These are phyloP conservation scores for Leptodactylus fallax DNA, from an alignment of 2,797 vertebrate species.

Conservation along the genomic window DNA sequence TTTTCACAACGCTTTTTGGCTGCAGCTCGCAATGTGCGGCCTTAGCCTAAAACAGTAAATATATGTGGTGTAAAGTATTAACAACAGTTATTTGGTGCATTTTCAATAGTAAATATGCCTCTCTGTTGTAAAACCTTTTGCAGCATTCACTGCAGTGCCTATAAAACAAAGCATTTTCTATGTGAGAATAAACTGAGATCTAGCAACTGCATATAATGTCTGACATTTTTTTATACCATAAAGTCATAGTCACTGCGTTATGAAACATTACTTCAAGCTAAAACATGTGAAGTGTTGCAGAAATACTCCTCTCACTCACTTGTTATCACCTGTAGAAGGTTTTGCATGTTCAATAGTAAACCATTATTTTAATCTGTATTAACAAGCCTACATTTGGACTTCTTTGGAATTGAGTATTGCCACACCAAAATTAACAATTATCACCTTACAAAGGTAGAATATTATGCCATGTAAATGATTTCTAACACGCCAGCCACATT, in stretches of 20 bases:
- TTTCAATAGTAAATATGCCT: no score
- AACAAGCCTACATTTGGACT: background rate
- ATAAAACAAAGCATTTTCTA: no score
- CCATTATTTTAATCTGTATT: background rate
- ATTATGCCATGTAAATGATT: background rate
- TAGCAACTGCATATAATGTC: no score
- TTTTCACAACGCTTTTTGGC: no score
- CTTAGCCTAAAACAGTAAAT: no score
- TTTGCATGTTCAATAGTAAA: background rate
- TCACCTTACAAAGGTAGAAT: background rate
- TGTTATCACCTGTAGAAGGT: slow-evolving; percentile 9
- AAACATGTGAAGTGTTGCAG: background rate
- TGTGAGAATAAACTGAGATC: no score
- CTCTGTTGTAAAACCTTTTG: no score
- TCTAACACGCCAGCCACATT: background rate
- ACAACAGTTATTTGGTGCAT: no score
- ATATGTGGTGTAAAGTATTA: no score
- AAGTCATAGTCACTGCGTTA: background rate
- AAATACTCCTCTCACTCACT: background rate
- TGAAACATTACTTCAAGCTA: slow-evolving; percentile 10
- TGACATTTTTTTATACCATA: no score
- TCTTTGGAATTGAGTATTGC: background rate
- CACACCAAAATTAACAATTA: background rate
- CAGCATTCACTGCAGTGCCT: no score
- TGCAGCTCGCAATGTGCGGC: no score